phyloP scores from a whole-genome alignment of 1,140 invertebrate species.

The Eriocheir sinensis region DNA sequence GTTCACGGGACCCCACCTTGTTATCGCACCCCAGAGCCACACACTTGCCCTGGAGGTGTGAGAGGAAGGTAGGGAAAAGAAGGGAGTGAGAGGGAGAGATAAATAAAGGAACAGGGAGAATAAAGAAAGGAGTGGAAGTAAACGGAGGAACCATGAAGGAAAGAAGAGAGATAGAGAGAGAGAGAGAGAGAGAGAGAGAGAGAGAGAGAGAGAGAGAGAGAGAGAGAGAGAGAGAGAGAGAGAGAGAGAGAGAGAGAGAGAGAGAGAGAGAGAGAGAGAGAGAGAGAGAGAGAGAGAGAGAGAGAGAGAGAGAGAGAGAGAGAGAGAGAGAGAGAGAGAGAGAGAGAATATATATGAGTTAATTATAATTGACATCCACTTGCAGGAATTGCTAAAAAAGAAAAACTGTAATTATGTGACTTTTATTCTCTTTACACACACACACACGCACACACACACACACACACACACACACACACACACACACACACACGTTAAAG shows the following conservation, averaged over 20 bases:
- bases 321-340: too few relatives aligned
- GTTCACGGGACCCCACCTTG: slow-evolving; percentile 84
- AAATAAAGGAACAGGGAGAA: too few relatives aligned
- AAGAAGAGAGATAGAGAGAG: not conserved
- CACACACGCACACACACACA: not conserved
- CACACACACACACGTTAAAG: slow-evolving; percentile 4
- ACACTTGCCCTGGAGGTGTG: slow-evolving; percentile 75
- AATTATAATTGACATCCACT: too few relatives aligned
- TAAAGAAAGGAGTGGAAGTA: not conserved
- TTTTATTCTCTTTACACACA: too few relatives aligned
- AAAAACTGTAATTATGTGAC: too few relatives aligned
- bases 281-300: slow-evolving; percentile 24
- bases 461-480: not conserved
- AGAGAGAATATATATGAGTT: too few relatives aligned
- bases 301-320: too few relatives aligned
- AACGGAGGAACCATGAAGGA: not conserved
- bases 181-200: not conserved
- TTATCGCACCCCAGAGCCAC: slow-evolving; percentile 79
- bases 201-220: not conserved
- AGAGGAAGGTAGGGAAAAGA: not conserved
- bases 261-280: slow-evolving; percentile 34
- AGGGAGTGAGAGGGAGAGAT: too few relatives aligned
- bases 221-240: not conserved
- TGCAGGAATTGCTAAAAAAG: too few relatives aligned
- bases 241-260: slow-evolving; percentile 39